A percentile compares a stretch with the other conserved stretches of the same genome.
Conservation (phyloP, 2,888 invertebrate genomes). For the Osedax fenrisi region DNA sequence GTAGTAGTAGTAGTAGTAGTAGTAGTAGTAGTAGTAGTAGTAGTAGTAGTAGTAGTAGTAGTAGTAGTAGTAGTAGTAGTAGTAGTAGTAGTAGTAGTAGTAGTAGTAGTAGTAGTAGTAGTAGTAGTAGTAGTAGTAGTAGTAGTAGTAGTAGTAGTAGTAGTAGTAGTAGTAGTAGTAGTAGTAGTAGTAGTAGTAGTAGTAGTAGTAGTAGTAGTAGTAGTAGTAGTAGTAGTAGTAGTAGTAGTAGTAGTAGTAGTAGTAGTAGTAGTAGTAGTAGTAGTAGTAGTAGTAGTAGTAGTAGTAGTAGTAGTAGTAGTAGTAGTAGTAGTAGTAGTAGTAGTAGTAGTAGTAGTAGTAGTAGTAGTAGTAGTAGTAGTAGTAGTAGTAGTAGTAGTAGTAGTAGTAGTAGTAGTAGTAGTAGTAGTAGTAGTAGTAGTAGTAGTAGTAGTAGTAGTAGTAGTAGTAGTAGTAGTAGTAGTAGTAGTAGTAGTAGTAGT, state of each 20-base stretch:
- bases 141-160: neutral
- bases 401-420: neutral
- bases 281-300: neutral
- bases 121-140: neutral
- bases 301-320: neutral
- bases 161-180: neutral
- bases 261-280: neutral
- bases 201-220: neutral
- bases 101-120: neutral
- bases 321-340: neutral
- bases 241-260: neutral
- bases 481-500: no score
- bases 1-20: neutral
- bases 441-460: no score
- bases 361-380: neutral
- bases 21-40: neutral
- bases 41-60: neutral
- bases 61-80: neutral
- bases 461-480: no score
- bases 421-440: no score
- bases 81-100: neutral
- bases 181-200: neutral
- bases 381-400: neutral
- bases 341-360: neutral
- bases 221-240: neutral